These are phyloP conservation scores for Drosophila acutilabella DNA, from an alignment of 2,888 invertebrate genomes.

Conservation along the genomic window DNA sequence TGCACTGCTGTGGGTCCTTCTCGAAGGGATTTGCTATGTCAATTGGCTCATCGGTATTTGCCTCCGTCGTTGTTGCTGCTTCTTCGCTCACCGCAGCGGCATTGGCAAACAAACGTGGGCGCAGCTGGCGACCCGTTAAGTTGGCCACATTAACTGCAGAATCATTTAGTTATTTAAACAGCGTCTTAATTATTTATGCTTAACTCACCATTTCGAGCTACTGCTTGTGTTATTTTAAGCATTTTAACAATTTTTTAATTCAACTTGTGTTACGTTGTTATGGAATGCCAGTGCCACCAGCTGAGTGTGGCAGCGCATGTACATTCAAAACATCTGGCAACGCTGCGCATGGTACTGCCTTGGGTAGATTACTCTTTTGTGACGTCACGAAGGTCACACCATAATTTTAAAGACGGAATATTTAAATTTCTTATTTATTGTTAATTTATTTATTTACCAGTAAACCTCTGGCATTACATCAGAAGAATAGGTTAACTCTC, in stretches of 20 bases:
- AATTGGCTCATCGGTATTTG: slow-evolving; percentile 81
- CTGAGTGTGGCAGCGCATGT: neutral
- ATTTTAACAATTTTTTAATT: slow-evolving; percentile 44
- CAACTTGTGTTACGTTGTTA: slow-evolving; percentile 15
- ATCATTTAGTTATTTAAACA: neutral
- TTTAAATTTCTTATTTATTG: neutral
- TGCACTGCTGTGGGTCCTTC: slow-evolving; percentile 90
- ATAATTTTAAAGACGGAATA: neutral
- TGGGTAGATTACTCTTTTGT: neutral
- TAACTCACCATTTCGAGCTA: slow-evolving; percentile 66
- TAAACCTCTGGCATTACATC: slow-evolving; percentile 76
- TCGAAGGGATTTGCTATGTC: slow-evolving; percentile 93
- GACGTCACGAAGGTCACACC: neutral
- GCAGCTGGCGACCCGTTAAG: slow-evolving; percentile 32
- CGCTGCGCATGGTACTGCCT: neutral
- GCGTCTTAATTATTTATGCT: neutral
- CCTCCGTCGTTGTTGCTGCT: neutral
- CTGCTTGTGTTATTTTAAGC: slow-evolving; percentile 61
- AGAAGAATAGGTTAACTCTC: slow-evolving; percentile 63
- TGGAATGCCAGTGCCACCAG: neutral
- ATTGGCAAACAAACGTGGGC: slow-evolving; percentile 40
- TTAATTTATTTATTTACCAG: slow-evolving; percentile 28
- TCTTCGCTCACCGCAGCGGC: slow-evolving; percentile 22
- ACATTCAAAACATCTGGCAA: neutral
- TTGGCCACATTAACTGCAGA: slow-evolving; percentile 41